phyloP scores from a whole-genome alignment of 2,888 invertebrate species.

The Sceliomorpha sp. region DNA sequence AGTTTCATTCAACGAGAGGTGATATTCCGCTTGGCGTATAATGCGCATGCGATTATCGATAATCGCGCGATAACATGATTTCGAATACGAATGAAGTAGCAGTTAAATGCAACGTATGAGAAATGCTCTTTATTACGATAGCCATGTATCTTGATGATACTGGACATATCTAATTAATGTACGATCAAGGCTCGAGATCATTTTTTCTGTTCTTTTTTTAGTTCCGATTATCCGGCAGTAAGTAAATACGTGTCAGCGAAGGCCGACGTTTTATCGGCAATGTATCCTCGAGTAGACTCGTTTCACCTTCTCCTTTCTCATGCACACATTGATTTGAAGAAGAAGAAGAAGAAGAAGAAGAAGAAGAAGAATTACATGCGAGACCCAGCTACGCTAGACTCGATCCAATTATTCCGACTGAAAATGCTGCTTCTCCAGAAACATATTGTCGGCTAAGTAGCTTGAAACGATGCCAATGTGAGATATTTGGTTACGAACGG shows the following conservation, averaged over 20 bases:
- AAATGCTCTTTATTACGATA: constrained; percentile 49
- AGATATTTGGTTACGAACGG: too few relatives aligned
- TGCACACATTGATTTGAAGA: too few relatives aligned
- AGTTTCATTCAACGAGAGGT: constrained; percentile 25
- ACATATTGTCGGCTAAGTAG: too few relatives aligned
- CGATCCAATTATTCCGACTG: too few relatives aligned
- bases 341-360: too few relatives aligned
- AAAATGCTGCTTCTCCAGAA: too few relatives aligned
- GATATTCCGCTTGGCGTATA: constrained; percentile 24
- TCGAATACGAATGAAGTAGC: constrained; percentile 23
- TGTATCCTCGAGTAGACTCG: constrained; percentile 52
- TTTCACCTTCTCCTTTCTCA: constrained; percentile 35
- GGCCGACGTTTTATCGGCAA: constrained; percentile 47
- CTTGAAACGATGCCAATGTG: too few relatives aligned
- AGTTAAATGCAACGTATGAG: constrained; percentile 33
- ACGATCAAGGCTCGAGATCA: constrained; percentile 50
- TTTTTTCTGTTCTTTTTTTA: constrained; percentile 46
- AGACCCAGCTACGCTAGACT: too few relatives aligned
- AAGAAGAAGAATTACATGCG: too few relatives aligned
- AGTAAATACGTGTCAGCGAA: constrained; percentile 56
- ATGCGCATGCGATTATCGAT: constrained; percentile 22
- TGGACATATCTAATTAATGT: constrained; percentile 39
- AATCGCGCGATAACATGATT: constrained; percentile 32
- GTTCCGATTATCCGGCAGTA: constrained; percentile 40
- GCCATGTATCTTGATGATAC: constrained; percentile 22